A percentile compares a stretch with the other conserved stretches of the same genome.
These are phyloP conservation scores for Pyrgus malvae DNA, from an alignment of 2,888 invertebrate species.

Conservation along the genomic window DNA sequence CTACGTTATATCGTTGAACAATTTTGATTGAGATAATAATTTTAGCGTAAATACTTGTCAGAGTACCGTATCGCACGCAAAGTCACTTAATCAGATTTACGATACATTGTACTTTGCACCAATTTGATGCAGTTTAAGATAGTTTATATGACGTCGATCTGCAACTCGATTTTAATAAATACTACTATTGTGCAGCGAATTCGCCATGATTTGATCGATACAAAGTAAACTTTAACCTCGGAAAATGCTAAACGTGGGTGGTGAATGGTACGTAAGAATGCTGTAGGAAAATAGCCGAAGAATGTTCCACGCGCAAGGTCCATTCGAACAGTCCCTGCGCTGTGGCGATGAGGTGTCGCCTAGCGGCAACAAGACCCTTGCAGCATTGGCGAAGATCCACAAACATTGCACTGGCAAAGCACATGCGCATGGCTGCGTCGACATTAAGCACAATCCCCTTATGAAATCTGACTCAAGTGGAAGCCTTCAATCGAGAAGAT, in stretches of 20 bases:
- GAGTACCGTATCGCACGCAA: constrained; percentile 22
- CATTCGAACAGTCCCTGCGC: constrained; percentile 83
- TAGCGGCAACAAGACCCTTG: constrained; percentile 74
- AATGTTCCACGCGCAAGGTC: constrained; percentile 79
- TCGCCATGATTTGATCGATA: constrained; percentile 57
- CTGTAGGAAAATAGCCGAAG: constrained; percentile 46
- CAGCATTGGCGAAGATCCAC: constrained; percentile 83
- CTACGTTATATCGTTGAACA: constrained; percentile 12
- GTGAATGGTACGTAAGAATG: constrained; percentile 51
- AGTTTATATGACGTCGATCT: constrained; percentile 57
- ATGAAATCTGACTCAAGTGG: constrained; percentile 73
- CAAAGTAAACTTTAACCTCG: constrained; percentile 55
- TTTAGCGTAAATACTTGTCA: constrained; percentile 25
- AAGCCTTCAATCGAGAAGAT: constrained; percentile 70
- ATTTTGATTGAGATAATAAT: constrained; percentile 16
- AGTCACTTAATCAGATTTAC: constrained; percentile 18
- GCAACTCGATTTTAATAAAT: constrained; percentile 57
- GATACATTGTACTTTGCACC: constrained; percentile 14
- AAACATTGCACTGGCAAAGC: constrained; percentile 89
- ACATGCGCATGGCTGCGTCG: constrained; percentile 87
- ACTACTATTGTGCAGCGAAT: constrained; percentile 59
- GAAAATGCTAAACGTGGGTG: constrained; percentile 60
- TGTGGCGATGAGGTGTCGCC: constrained; percentile 74
- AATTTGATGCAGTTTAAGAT: constrained; percentile 37
- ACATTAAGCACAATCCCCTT: constrained; percentile 70